These are phyloP conservation scores for Diglossa cyanea DNA, from an alignment of 2,797 vertebrate species.

Conservation along the genomic window DNA sequence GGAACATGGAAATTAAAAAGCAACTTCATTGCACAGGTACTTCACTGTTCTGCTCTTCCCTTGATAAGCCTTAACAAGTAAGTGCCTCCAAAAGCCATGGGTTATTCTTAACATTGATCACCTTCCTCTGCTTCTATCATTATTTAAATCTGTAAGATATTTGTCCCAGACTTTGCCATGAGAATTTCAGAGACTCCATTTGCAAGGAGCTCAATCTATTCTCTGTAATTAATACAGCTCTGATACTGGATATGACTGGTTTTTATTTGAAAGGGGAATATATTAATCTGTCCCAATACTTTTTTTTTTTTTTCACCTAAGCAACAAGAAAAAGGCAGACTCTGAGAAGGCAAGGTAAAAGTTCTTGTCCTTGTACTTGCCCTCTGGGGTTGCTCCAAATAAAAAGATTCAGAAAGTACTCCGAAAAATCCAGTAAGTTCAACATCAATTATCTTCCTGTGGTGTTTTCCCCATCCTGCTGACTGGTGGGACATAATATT, in stretches of 20 bases:
- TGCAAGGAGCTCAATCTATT: neutral
- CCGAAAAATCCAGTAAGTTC: conserved; percentile 49
- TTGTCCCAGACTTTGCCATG: neutral
- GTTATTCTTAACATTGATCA: neutral
- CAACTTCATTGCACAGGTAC: neutral
- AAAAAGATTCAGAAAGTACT: conserved; percentile 5
- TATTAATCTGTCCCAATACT: neutral
- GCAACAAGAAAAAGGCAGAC: neutral
- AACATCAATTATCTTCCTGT: conserved; percentile 43
- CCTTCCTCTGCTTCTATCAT: neutral
- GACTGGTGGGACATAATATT: conserved; percentile 27
- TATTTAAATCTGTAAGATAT: neutral
- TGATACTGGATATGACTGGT: fast-evolving
- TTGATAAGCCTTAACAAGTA: neutral
- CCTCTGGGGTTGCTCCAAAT: neutral
- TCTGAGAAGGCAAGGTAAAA: neutral
- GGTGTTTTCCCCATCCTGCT: conserved; percentile 18
- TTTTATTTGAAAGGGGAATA: neutral
- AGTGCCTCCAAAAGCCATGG: neutral
- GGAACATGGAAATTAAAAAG: neutral
- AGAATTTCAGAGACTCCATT: neutral
- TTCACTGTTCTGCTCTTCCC: neutral
- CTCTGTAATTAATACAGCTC: neutral
- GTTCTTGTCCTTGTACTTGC: neutral
- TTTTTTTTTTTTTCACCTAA: neutral